Evolutionary conservation across 2,113 vertebrate genomes (phyloP).

Genomic region (Python bivittatus): DNA sequence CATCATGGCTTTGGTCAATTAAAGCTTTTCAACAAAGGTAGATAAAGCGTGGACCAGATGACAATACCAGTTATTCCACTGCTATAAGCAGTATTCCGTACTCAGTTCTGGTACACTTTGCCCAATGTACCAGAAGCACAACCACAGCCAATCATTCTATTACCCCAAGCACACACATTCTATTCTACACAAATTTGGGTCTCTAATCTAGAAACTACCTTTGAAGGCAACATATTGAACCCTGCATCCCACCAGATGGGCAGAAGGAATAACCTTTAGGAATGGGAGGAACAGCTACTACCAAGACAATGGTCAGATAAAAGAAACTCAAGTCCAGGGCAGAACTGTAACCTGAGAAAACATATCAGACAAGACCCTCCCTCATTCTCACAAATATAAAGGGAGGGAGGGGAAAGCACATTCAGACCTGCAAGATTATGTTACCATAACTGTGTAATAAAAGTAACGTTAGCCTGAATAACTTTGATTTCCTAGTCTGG

Average conservation of each 20-base stretch:
- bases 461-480: not conserved
- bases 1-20: not conserved
- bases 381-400: not conserved
- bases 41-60: not conserved
- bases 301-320: not conserved
- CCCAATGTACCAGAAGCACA: not conserved
- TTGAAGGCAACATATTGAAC: not conserved
- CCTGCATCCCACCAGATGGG: not conserved
- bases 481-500: not conserved
- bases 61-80: not conserved
- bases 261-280: not conserved
- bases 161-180: not conserved
- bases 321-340: not conserved
- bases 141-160: not conserved
- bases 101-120: not conserved
- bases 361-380: not conserved
- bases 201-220: not conserved
- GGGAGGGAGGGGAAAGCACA: not conserved
- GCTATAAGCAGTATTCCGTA: not conserved
- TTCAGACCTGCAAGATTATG: not conserved
- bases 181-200: not conserved
- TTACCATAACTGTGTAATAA: not conserved
- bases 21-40: not conserved
- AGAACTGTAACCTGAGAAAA: not conserved
- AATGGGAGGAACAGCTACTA: not conserved